Evolutionary conservation across 2,797 vertebrate genomes (phyloP), one percentile per base, ranked within the genome.

Genomic region (Enteromius fasciolatus): DNA sequence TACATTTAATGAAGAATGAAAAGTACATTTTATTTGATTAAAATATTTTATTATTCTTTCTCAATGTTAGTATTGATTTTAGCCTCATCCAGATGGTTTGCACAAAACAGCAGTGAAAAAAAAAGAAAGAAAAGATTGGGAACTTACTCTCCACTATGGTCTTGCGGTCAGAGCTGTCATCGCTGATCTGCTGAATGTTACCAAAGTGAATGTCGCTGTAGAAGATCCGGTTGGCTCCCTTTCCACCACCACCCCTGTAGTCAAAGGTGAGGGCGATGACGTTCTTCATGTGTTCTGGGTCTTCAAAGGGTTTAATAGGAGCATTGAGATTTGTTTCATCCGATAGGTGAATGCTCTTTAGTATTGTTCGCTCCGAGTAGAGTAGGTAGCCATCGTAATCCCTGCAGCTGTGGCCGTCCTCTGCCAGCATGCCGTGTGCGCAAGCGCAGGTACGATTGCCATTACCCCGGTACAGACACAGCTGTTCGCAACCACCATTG

Each of bases 151-250:
- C 97, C 82, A 99, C 98, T 0, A 99, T 95, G 39, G 96, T 98
- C 91, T 92, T 97, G 88, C 96, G 95, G 23, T 95, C 94, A 0
- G 95, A 95, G 85, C 98, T 97, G 0, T 99, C 96, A 0, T 99
- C 96, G 0, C 95, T 98, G 93, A 99, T 98, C 92, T 98, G 97
- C 90, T 99, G 98, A 91, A 99, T 99, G 93, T 99, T 99, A 63
- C 98, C 98, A 0, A 99, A 99, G 93, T 99, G 98, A 90, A 99
- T 99, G 90, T 99, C 98, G 0, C 98, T 99, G 92, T 96, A 99
- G 94, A 99, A 99, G 86, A 99, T 95, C 83, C 98, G 96, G 84
- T 98, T 98, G 84, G 95, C 92, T 46, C 96, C 97, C 4, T 96
- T 96, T 76, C 95, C 95, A 78, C 95, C 95, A 0, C 95, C 95